Evolutionary conservation across 2,888 invertebrate genomes (phyloP), one percentile per base, ranked within the genome.

Genomic region (Geotrupes spiniger): DNA sequence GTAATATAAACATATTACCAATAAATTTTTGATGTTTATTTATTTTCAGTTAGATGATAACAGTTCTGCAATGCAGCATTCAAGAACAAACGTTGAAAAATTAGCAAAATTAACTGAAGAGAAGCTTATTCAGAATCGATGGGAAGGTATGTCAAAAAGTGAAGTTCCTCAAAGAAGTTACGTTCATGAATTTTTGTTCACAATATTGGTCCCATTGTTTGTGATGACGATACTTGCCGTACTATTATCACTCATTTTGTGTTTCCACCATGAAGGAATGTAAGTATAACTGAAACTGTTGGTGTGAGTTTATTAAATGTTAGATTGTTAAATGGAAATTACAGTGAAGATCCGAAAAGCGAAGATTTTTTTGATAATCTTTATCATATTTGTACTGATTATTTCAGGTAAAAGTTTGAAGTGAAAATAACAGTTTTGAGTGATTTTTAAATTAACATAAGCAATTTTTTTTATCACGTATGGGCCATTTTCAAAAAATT

Each of bases 211-310:
- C 9, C 89, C 90, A 0, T 75, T 84, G 54, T 68, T 84, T 44
- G 74, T 89, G 36, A 76, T 90, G 64, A 70, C 87, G 36, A 65
- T 87, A 11, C 72, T 88, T 1, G 77, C 84, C 1, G 77, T 84
- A 2, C 75, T 86, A 4, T 68, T 90, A 1, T 85, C 88, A 0
- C 80, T 85, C 1, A 81, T 87, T 1, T 74, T 90, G 8, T 90
- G 89, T 69, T 83, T 89, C 57, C 83, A 87, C 57, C 84, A 87
- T 62, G 85, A 85, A 55, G 83, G 85, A 65, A 76, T 86, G 89
- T 89, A 71, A 87, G 88, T 83, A 63, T 49, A 54, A 46, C 45
- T n/a, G n/a, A n/a, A n/a, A n/a, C n/a, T n/a, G n/a, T n/a, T n/a
- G n/a, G n/a, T n/a, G n/a, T n/a, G n/a, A n/a, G n/a, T 50, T 46